These are phyloP conservation scores for Ooceraea biroi DNA, from an alignment of 1,140 invertebrate genomes.

Conservation along the genomic window DNA sequence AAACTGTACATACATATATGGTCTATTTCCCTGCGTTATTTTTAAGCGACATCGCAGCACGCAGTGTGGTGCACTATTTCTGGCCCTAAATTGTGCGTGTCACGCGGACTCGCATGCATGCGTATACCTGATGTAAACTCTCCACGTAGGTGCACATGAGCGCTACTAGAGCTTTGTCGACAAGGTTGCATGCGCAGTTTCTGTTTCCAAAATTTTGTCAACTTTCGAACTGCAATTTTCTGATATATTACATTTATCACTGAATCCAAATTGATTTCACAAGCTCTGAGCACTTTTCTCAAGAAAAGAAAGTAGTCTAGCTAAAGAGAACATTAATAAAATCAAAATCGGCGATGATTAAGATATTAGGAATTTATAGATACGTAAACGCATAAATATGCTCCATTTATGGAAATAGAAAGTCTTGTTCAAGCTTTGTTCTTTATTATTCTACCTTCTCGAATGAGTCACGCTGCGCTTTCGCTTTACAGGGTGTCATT, in stretches of 20 bases:
- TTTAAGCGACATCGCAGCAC: constrained; percentile 24
- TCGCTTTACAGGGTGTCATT: constrained; percentile 52
- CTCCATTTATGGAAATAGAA: constrained; percentile 26
- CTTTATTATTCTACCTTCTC: constrained; percentile 51
- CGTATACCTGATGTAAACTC: constrained; percentile 16
- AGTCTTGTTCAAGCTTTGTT: constrained; percentile 27
- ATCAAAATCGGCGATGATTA: not conserved
- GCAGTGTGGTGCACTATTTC: constrained; percentile 28
- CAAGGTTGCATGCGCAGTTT: not conserved
- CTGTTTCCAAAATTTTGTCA: not conserved
- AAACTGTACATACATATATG: constrained; percentile 42
- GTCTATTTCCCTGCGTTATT: constrained; percentile 47
- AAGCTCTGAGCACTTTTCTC: no score
- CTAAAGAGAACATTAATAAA: not conserved
- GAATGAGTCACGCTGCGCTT: constrained; percentile 49
- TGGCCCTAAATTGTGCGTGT: constrained; percentile 38
- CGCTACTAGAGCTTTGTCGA: not conserved
- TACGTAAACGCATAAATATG: not conserved
- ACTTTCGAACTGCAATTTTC: not conserved
- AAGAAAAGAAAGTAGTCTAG: not conserved
- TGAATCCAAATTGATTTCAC: no score
- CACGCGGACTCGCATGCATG: constrained; percentile 12
- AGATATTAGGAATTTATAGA: not conserved
- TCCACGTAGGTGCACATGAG: constrained; percentile 20
- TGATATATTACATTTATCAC: no score